A percentile compares a stretch with the other conserved stretches of the same genome.
These are phyloP conservation scores for Tipula vernalis DNA, from an alignment of 2,888 invertebrate genomes.

Conservation along the genomic window DNA sequence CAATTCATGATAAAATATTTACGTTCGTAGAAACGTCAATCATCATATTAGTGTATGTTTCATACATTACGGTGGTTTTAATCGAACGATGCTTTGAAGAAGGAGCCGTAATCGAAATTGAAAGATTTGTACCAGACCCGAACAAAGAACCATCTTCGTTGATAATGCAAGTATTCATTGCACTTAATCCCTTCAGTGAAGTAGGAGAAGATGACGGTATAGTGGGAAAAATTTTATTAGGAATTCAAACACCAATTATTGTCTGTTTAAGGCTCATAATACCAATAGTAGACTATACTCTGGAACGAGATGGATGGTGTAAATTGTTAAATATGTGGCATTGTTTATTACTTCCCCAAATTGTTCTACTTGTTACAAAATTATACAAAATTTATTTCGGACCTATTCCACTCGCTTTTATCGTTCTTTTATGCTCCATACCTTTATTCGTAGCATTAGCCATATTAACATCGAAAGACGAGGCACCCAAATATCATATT, in stretches of 20 bases:
- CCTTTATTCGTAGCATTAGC: background rate
- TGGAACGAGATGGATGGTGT: slow-evolving; percentile 43
- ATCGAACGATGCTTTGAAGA: slow-evolving; percentile 20
- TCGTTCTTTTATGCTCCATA: background rate
- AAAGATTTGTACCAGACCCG: background rate
- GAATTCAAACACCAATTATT: slow-evolving; percentile 33
- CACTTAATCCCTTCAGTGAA: slow-evolving; percentile 16
- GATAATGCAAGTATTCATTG: slow-evolving; percentile 13
- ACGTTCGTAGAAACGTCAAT: slow-evolving; percentile 16
- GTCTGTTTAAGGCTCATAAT: slow-evolving; percentile 40
- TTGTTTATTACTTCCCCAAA: slow-evolving; percentile 35
- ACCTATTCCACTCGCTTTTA: background rate
- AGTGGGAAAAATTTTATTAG: slow-evolving; percentile 11
- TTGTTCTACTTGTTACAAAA: background rate
- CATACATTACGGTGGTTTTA: slow-evolving; percentile 21
- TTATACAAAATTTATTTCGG: background rate
- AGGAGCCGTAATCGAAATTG: background rate
- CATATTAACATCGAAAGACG: slow-evolving; percentile 18
- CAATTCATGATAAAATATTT: slow-evolving; percentile 18
- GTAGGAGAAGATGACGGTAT: slow-evolving; percentile 12
- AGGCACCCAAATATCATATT: slow-evolving; percentile 22
- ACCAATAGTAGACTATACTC: slow-evolving; percentile 41
- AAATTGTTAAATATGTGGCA: slow-evolving; percentile 42
- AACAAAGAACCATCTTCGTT: background rate
- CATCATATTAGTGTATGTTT: slow-evolving; percentile 19